Evolutionary conservation across 2,888 invertebrate genomes (phyloP), one percentile per base, ranked within the genome.

Genomic region (Ochropleura plecta): DNA sequence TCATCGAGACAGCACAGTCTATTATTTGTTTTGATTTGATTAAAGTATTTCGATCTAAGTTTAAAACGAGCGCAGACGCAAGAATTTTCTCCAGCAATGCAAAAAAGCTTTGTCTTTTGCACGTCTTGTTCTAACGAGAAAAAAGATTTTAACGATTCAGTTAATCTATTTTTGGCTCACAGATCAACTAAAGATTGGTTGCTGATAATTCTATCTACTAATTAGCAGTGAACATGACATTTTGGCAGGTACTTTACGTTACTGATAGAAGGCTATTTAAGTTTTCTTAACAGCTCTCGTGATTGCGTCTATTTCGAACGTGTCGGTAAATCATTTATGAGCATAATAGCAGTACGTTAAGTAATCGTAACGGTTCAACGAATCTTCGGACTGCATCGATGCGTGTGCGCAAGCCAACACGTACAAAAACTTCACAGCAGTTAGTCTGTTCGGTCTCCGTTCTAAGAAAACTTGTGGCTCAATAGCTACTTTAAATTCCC

Each of bases 341-440:
- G 18, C 46, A 81, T 78, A 70, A 74, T 67, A 72, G 59, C n/a
- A 60, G 14, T 18, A n/a, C 16, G 75, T 83, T 83, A 62, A 72
- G 85, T 81, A 84, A 83, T 81, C 51, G 55, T 51, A 70, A 68
- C 70, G 81, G 82, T 73, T 84, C 75, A 82, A 73, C 20, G 72
- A 75, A 66, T 78, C 67, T 55, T 76, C 67, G 68, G 76, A 78
- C 73, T 68, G 60, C 60, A 76, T 53, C 20, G 53, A 44, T 49
- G 68, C 73, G 66, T 40, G 60, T 75, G 68, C 57, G 63, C 60
- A 48, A 66, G 12, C 30, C 20, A 62, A 57, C 66, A 57, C 66
- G 44, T 12, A 49, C 59, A 84, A 55, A 84, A 80, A 76, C 74
- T n/a, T 63, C 30, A 53, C 57, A 68, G 12, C 55, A 55, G 49